Evolutionary conservation across 1,140 invertebrate genomes (phyloP), one percentile per base, ranked within the genome.

Genomic region (Melipona quadrifasciata): DNA sequence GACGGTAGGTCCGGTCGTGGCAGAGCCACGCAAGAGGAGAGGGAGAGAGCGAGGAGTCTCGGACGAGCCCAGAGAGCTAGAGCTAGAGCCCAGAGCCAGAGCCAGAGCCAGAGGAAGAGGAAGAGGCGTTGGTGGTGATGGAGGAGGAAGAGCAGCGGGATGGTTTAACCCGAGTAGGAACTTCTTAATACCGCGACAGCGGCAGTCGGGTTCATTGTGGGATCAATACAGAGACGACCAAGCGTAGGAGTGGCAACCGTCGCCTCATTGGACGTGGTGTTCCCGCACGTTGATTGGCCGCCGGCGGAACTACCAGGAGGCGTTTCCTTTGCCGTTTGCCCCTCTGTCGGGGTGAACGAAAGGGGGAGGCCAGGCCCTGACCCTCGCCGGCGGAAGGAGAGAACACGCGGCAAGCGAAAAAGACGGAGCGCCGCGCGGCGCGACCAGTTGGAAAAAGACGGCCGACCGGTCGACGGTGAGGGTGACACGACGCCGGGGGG

Each of bases 211-310:
- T 94, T 94, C 94, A 94, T 94, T 94, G 93, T 93, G 93, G 92
- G 94, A 95, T 94, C 94, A 95, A 95, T 94, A 95, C 93, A 91
- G 85, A 90, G 82, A 85, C 80, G 83, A 73, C 75, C 84, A 78
- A 78, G 90, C 90, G 94, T 94, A 93, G 94, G 93, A 95, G 94
- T 94, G 94, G 94, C 94, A 89, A 88, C 67, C 87, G 91, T 80
- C 85, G 90, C 77, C 92, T 93, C 87, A 95, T 95, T 94, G 94
- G 94, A 91, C 89, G 91, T 73, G 70, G 86, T 61, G 67, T 82
- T 81, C 85, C 85, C 67, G 90, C 70, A 21, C 58, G 78, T 57
- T 86, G 93, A 95, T 95, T 95, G 94, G 94, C 86, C 88, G 85
- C 61, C 74, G 27, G 51, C 80, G 92, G 92, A 74, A 92, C 93